These are phyloP conservation scores for Pollenia griseotomentosa DNA, from an alignment of 2,888 invertebrate species.

Conservation along the genomic window DNA sequence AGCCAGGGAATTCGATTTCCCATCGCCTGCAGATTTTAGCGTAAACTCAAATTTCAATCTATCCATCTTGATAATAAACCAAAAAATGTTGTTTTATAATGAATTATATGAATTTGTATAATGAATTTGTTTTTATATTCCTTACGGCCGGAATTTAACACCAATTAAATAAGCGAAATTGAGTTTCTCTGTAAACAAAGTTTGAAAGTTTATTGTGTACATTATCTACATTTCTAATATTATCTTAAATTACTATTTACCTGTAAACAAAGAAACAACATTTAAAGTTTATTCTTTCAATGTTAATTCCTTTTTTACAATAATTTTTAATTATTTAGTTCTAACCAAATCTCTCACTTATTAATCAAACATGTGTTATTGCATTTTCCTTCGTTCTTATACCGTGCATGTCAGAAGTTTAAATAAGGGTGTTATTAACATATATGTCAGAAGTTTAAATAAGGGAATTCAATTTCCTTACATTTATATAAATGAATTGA, in stretches of 20 bases:
- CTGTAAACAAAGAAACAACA: constrained; percentile 12
- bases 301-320: background rate
- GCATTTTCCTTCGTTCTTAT: background rate
- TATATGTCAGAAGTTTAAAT: too few species aligned
- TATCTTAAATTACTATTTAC: too few species aligned
- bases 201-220: too few species aligned
- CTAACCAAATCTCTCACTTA: background rate
- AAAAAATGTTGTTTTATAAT: constrained; percentile 45
- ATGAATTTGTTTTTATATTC: constrained; percentile 2
- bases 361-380: background rate
- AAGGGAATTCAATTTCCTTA: too few species aligned
- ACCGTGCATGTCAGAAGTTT: background rate
- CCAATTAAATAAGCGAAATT: background rate
- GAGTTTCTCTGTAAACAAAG: constrained; percentile 4
- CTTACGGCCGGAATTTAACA: background rate
- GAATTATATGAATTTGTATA: too few species aligned
- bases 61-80: constrained; percentile 28
- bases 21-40: constrained; percentile 21
- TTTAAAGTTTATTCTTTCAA: constrained; percentile 5
- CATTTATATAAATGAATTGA: too few species aligned
- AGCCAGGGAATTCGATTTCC: constrained; percentile 29
- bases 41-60: constrained; percentile 18
- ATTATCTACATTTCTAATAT: too few species aligned
- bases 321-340: background rate
- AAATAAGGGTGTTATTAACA: background rate